These are phyloP conservation scores for Petrolisthes manimaculis DNA, from an alignment of 2,888 invertebrate genomes.

Conservation along the genomic window DNA sequence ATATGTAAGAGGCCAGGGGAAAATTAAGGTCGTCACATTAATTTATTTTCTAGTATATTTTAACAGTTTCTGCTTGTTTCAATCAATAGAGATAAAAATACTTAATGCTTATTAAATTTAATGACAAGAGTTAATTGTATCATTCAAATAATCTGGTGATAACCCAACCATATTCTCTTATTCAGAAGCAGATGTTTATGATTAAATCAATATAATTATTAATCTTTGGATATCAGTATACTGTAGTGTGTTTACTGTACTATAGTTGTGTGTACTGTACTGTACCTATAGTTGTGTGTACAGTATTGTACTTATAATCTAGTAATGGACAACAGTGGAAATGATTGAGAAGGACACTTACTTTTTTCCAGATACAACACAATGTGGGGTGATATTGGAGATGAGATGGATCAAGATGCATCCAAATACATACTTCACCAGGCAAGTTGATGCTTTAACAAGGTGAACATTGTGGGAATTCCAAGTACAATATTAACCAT, in stretches of 20 bases:
- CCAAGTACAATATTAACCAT: too few species aligned
- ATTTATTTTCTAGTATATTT: too few species aligned
- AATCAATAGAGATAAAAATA: background rate
- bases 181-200: too few species aligned
- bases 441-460: background rate
- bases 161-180: too few species aligned
- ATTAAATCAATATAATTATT: too few species aligned
- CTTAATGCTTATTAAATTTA: background rate
- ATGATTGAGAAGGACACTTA: background rate
- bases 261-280: too few species aligned
- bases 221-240: too few species aligned
- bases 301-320: too few species aligned
- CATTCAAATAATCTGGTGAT: too few species aligned
- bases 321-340: background rate
- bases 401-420: slow-evolving; percentile 9
- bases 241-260: too few species aligned
- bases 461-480: background rate
- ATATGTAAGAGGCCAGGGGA: background rate
- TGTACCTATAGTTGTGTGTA: too few species aligned
- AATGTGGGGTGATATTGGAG: background rate
- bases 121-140: background rate
- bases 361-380: background rate
- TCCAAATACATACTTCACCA: background rate
- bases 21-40: too few species aligned
- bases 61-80: background rate